Evolutionary conservation across 2,888 invertebrate species (phyloP).

Genomic region (Drosophila demipolita): DNA sequence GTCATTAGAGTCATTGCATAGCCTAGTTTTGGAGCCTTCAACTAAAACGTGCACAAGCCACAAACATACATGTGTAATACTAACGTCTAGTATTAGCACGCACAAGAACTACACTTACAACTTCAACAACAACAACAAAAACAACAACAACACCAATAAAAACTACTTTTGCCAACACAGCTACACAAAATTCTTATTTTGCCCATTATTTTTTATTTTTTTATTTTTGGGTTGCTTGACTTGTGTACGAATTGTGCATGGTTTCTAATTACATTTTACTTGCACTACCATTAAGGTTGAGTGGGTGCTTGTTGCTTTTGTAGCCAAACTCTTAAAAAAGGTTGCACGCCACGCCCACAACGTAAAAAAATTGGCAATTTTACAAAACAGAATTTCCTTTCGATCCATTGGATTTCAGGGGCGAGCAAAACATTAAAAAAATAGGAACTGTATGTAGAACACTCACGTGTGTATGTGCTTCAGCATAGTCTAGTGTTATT

Average conservation of each 20-base stretch:
- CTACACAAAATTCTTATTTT: slow-evolving; percentile 59
- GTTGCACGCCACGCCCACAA: slow-evolving; percentile 58
- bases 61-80: slow-evolving; percentile 44
- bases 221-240: slow-evolving; percentile 20
- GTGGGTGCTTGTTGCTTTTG: slow-evolving; percentile 56
- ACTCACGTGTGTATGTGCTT: not conserved
- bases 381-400: slow-evolving; percentile 52
- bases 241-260: slow-evolving; percentile 31
- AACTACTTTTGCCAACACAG: slow-evolving; percentile 34
- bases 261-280: slow-evolving; percentile 63
- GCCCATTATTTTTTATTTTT: slow-evolving; percentile 50
- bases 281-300: slow-evolving; percentile 24
- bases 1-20: slow-evolving; percentile 76
- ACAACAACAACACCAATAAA: slow-evolving; percentile 28
- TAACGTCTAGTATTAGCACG: slow-evolving; percentile 71
- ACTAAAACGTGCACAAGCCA: slow-evolving; percentile 40
- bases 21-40: slow-evolving; percentile 64
- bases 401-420: slow-evolving; percentile 24
- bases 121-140: slow-evolving; percentile 28
- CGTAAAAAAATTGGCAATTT: slow-evolving; percentile 50
- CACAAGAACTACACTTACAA: slow-evolving; percentile 50
- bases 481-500: not conserved
- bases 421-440: not conserved
- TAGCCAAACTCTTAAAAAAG: slow-evolving; percentile 41
- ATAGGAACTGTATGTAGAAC: not conserved